These are phyloP conservation scores for Myrmophylax atrothorax DNA, from an alignment of 2,113 vertebrate genomes.

Conservation along the genomic window DNA sequence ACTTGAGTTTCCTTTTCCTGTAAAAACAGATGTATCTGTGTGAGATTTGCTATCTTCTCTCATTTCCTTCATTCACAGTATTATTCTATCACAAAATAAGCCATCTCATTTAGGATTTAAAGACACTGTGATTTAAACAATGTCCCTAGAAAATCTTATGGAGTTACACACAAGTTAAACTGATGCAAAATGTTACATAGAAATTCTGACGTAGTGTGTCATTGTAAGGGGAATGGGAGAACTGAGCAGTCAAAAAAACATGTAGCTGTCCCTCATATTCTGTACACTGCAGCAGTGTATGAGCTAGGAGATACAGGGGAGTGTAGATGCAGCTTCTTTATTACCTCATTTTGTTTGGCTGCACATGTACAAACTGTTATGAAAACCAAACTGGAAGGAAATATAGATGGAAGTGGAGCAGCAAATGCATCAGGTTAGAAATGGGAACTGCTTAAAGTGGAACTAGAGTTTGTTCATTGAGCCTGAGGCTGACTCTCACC, in stretches of 20 bases:
- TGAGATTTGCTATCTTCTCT: not conserved
- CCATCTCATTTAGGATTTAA: not conserved
- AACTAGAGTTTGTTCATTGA: not conserved
- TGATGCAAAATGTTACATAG: fast-evolving
- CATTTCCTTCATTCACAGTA: fast-evolving
- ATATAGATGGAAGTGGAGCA: not conserved
- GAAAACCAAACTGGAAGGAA: not conserved
- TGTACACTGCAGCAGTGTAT: not conserved
- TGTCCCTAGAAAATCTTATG: not conserved
- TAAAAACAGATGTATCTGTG: not conserved
- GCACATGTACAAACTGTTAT: not conserved
- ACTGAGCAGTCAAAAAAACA: not conserved
- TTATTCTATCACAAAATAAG: not conserved
- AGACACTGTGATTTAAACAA: not conserved
- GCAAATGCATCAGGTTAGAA: not conserved
- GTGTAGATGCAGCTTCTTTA: not conserved
- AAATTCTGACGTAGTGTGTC: not conserved
- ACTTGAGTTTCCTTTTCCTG: not conserved
- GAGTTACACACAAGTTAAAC: not conserved
- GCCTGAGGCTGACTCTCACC: not conserved
- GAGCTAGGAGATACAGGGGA: not conserved
- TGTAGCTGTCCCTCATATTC: not conserved
- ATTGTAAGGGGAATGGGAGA: not conserved
- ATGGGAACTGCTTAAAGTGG: not conserved
- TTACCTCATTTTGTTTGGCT: not conserved